phyloP scores from a whole-genome alignment of 2,113 vertebrate species.

The Protobothrops flavoviridis region DNA sequence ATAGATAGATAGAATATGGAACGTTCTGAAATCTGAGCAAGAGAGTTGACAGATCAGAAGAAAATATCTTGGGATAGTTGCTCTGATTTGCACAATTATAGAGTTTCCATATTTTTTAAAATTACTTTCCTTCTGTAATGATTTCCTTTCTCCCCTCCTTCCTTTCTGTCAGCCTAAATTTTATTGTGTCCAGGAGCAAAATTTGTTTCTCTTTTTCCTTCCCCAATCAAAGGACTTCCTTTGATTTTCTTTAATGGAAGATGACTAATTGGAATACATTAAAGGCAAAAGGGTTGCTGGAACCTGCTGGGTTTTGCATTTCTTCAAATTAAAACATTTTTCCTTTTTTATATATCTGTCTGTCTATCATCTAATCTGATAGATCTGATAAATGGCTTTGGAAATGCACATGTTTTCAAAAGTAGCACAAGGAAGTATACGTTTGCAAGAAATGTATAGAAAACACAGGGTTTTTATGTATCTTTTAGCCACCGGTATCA shows the following conservation, averaged over 20 bases:
- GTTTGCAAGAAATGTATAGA: not conserved
- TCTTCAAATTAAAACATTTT: slow-evolving; percentile 45
- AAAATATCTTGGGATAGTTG: not conserved
- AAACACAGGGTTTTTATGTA: not conserved
- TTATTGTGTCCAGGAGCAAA: slow-evolving; percentile 21
- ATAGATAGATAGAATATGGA: not conserved
- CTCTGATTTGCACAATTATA: not conserved
- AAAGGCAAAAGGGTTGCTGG: slow-evolving; percentile 47
- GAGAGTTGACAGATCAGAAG: not conserved
- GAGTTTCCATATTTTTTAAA: slow-evolving; percentile 21
- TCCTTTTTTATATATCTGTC: not conserved
- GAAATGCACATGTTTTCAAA: not conserved
- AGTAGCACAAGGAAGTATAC: not conserved
- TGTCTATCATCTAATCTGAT: no score
- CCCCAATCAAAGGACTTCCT: slow-evolving; percentile 46
- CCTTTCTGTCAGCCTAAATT: not conserved
- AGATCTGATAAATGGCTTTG: not conserved
- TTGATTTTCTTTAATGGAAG: slow-evolving; percentile 67
- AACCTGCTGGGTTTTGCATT: slow-evolving; percentile 24
- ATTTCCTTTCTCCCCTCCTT: not conserved
- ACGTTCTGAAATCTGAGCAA: not conserved
- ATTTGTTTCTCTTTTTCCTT: slow-evolving; percentile 46
- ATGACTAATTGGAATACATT: slow-evolving; percentile 64
- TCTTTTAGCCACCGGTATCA: not conserved
- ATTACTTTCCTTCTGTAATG: slow-evolving; percentile 47